Evolutionary conservation across 1,140 invertebrate species (phyloP), one percentile per base, ranked within the genome.

Genomic region (Coptotermes formosanus): DNA sequence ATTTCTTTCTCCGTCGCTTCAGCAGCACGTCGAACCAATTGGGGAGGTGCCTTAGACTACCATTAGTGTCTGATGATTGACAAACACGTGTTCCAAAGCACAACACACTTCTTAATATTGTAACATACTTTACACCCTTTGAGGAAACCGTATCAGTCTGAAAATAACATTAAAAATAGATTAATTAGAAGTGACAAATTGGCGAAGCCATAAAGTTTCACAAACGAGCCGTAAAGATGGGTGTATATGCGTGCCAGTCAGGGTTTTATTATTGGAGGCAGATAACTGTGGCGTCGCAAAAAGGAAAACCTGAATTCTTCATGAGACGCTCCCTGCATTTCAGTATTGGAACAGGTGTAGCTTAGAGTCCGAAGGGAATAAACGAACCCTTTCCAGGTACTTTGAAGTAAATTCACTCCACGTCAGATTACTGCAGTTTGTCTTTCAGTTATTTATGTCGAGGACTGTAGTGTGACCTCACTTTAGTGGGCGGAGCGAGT

Each of bases 151-250:
- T 11, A 9, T 75, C 64, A 25, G 3, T 12, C 9, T 75, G 64
- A 30, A 25, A 25, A 30, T 75, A 30, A 38, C 25, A 75, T 75
- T 75, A 75, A 75, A 75, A 75, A 75, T 75, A n/a, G 64, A 75
- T 75, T 75, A 75, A 75, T 75, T 75, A 30, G n/a, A 75, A 75
- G 14, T 11, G 64, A 75, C 64, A 75, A 75, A 75, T 75, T 75
- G 64, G 64, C 64, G n/a, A 3, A 30, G 64, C 9, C 64, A 75
- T 75, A 75, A 75, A 6, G 25, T 14, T 30, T 75, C 16, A 75
- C 59, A 75, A 75, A 75, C 16, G 64, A 75, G 64, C 64, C 14
- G 25, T 75, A 75, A 75, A 75, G 30, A 75, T 75, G 64, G 9
- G 25, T 75, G n/a, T 75, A 75, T 55, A 21, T 21, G 7, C 2